Base-by-base conservation (phyloP, 2,797 vertebrate species). In the Holocentrus rufus region DNA sequence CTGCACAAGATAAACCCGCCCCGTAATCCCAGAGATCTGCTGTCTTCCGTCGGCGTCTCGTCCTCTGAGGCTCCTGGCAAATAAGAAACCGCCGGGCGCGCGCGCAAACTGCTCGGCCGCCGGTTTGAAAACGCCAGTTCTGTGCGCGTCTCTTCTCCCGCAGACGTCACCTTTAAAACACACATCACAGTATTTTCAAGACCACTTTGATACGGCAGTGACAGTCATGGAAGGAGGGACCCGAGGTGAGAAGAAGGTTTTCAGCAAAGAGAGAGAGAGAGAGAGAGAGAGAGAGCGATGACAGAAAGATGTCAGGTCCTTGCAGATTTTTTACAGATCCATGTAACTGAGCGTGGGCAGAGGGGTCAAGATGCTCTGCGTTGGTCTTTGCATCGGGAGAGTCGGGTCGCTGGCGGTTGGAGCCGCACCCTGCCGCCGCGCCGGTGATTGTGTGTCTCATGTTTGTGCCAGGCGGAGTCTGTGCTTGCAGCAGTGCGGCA, bases 191-290 rank as follows among this genome's bases (percentile, higher is more conserved):
- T 87, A 82, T 80, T 80, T 75, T 74, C 70, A 87, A 80, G 81
- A 80, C 83, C 79, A 80, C 81, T 85, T 86, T 77, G 63, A 74
- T 72, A 77, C 55, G 85, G 90, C 89, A 90, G 86, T 89, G 86
- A 89, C 66, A 63, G 73, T 81, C 77, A 64, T 23, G 54, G 67
- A 34, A 56, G 25, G 77, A 77, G 76, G 53, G n/a, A 66, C 54
- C 49, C 17, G 36, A 25, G 53, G 60, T 52, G 67, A 81, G 74
- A 65, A 70, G 44, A 59, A 4, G 23, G 65, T 81, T 77, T 65
- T 68, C 61, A 56, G 49, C 20, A 7, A 49, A 34, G 68, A 73
- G 55, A 70, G 52, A 34, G 68, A 73, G 55, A 68, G 52, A 25
- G 74, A 17, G 30, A 76, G 82, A 85, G 77, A 81, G 77, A 23